Evolutionary conservation across 2,797 vertebrate species (phyloP), one percentile per base, ranked within the genome.

Genomic region (Halcyon chelicuti): DNA sequence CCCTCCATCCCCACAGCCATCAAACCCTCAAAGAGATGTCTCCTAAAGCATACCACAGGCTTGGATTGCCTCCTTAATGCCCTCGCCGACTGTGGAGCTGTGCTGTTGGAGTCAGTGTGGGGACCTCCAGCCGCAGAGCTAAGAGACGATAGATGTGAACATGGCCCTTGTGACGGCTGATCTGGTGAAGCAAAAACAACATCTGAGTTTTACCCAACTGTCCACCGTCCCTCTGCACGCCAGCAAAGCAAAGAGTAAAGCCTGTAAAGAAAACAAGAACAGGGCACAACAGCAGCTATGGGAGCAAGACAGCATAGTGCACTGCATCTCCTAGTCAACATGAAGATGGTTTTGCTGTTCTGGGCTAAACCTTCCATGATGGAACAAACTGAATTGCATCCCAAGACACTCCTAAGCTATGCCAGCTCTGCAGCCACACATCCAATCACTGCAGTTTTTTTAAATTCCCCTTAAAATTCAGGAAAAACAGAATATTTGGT

Each of bases 1-100:
- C 33, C 31, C 73, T 72, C 47, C 31, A 16, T 18, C 55, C 83
- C 46, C 19, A 1, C 28, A 78, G 61, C 33, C 63, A 55, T 2
- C 54, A 73, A 78, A 40, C 68, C 85, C 78, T 60, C 1, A 18
- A 39, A 3, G 31, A 80, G 54, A 55, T 7, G 3, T 42, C 52
- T 57, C 61, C 67, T 11, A 39, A 73, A 90, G 93, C 95, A 68
- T 99, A 99, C 99, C 99, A 95, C 98, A 73, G 98, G 93, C 98
- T 99, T 99, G 93, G 99, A 99, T 78, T 99, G 99, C 86, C 98
- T 98, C 44, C 97, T 98, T 81, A 99, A 95, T 65, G 97, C 97
- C 96, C 98, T 98, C 66, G 96, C 88, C 35, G 97, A 92, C 80
- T 84, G 96, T 29, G 98, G 97, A 86, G 98, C 95, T 21, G 96